Conservation (phyloP, 2,113 vertebrate genomes). For the Pagrus major region DNA sequence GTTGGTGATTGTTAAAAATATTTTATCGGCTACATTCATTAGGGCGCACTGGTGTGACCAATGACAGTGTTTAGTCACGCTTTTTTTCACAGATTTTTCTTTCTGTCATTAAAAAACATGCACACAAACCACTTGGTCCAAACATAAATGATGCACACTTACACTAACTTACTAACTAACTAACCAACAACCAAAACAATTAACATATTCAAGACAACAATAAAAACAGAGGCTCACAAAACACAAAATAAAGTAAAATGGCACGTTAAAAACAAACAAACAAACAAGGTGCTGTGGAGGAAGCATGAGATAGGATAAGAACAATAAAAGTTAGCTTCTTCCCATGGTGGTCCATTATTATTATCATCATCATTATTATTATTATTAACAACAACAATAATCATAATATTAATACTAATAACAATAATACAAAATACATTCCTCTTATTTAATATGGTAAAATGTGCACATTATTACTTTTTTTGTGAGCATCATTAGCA, state of each 20-base stretch:
- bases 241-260: neutral
- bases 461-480: neutral
- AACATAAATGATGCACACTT: neutral
- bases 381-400: too few species aligned
- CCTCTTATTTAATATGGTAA: neutral
- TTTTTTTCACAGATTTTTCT: too few species aligned
- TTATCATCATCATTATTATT: neutral
- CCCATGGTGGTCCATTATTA: neutral
- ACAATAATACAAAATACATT: neutral
- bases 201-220: neutral
- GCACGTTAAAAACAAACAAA: neutral
- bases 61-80: too few species aligned
- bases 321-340: neutral
- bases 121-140: neutral
- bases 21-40: too few species aligned
- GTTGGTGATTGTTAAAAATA: too few species aligned
- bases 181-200: neutral
- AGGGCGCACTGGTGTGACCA: too few species aligned
- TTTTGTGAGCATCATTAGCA: too few species aligned
- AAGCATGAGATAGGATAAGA: neutral
- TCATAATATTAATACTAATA: too few species aligned
- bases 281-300: neutral
- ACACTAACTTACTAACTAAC: neutral
- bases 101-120: neutral
- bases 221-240: neutral